A percentile compares a stretch with the other conserved stretches of the same genome.
phyloP scores from a whole-genome alignment of 2,113 vertebrate species.

The Apodemus speciosus region DNA sequence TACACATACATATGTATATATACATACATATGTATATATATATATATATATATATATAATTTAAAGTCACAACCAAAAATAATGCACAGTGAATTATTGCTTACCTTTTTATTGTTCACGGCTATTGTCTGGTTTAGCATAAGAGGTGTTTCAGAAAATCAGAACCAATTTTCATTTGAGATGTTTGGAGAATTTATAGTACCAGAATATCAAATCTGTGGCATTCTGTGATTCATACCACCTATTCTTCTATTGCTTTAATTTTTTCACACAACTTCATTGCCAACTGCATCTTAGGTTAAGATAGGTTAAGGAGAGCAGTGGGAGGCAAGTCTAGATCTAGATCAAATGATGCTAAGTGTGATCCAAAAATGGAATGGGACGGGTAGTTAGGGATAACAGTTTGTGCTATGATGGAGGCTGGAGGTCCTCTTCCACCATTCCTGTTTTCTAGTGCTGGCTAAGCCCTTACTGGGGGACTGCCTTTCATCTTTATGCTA shows the following conservation, averaged over 20 bases:
- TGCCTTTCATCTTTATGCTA: neutral
- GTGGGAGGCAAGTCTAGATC: neutral
- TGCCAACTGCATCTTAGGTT: neutral
- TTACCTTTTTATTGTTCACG: slow-evolving; percentile 33
- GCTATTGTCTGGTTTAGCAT: neutral
- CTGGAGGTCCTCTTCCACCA: neutral
- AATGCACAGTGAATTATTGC: neutral
- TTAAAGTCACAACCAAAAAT: neutral
- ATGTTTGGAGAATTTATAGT: slow-evolving; percentile 26
- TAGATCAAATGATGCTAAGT: neutral
- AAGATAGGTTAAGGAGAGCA: slow-evolving; percentile 4
- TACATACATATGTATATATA: too few relatives aligned
- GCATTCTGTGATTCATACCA: slow-evolving; percentile 41
- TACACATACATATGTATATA: too few relatives aligned
- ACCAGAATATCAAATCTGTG: slow-evolving; percentile 4
- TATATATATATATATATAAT: too few relatives aligned
- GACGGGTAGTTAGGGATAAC: neutral
- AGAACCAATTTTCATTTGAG: slow-evolving; percentile 40
- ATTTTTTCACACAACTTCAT: neutral
- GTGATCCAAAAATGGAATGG: neutral
- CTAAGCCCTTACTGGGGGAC: neutral
- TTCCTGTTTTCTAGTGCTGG: neutral
- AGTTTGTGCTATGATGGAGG: neutral
- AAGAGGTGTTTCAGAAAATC: slow-evolving; percentile 31
- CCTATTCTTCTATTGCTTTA: neutral